Base-by-base conservation (phyloP, 1,140 invertebrate species). In the Marisa cornuarietis region DNA sequence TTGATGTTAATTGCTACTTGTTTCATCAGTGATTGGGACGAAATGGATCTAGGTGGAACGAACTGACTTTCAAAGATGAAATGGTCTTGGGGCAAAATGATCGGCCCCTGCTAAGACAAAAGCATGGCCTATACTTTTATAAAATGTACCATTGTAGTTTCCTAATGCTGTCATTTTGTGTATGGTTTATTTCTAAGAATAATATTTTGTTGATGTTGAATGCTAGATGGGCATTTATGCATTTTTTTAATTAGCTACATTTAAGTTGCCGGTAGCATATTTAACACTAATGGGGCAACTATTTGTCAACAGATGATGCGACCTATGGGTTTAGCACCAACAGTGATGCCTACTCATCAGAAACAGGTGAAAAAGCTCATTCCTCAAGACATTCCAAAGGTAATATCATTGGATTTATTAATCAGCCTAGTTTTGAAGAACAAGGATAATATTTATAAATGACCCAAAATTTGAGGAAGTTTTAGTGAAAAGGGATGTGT, bases 361-460 rank as follows among this genome's bases (percentile, higher is more conserved):
- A 86, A 87, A 81, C 84, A 86, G 71, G 75, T 78, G 20, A 86
- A 86, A 71, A 87, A 87, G 75, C 81, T 90, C 24, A 84, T 90
- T n/a, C 89, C 88, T 51, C 89, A 90, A 78, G 88, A 90, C 83
- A 89, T 90, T 71, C 87, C 87, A 51, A 88, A 89, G 86, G 87
- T 87, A 85, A 68, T 61, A 49, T 73, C 31, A 42, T 42, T 10
- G 49, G 26, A 31, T 16, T 49, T 62, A 7, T 16, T 63, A 63
- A 22, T 18, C 9, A 24, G 20, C 26, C 1, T 9, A 24, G 24
- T 26, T n/a, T 5, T 31, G 58, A 49, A 22, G 31, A 51, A n/a
- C 31, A 6, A 42, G 31, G 31, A 5, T 62, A 42, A 31, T 66
- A 16, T 20, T 26, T 42, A 14, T 18, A n/a, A 54, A 9, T 26